Conservation (phyloP, 1,140 invertebrate genomes). For the Tetramorium simillimum region DNA sequence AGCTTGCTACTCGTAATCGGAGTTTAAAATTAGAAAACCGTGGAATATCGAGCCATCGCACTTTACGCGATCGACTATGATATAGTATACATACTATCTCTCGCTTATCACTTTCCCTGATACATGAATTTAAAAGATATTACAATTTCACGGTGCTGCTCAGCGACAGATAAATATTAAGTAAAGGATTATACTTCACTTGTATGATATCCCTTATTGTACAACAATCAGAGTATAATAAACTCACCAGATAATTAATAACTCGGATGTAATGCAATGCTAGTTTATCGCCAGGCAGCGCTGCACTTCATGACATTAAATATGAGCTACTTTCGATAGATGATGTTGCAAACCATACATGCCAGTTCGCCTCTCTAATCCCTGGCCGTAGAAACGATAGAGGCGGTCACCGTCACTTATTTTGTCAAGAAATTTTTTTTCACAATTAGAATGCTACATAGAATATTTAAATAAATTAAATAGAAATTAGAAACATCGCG, state of each 20-base stretch:
- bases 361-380: background rate
- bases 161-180: conserved; percentile 39
- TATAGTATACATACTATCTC: background rate
- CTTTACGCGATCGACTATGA: background rate
- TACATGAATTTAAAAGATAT: conserved; percentile 20
- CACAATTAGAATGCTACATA: background rate
- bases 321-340: conserved; percentile 35
- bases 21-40: background rate
- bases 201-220: conserved; percentile 25
- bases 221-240: conserved; percentile 27
- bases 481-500: background rate
- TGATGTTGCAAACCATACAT: conserved; percentile 30
- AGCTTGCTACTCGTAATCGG: background rate
- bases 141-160: conserved; percentile 31
- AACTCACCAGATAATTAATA: conserved; percentile 43
- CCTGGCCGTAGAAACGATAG: background rate
- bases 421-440: background rate
- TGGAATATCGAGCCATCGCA: background rate
- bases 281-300: conserved; percentile 13
- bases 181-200: conserved; percentile 19
- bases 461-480: background rate
- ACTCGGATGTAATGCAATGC: background rate
- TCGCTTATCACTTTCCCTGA: conserved; percentile 28
- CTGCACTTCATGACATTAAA: conserved; percentile 33
- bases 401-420: background rate